These are phyloP conservation scores for Cosmia pyralina DNA, from an alignment of 2,888 invertebrate genomes.

Conservation along the genomic window DNA sequence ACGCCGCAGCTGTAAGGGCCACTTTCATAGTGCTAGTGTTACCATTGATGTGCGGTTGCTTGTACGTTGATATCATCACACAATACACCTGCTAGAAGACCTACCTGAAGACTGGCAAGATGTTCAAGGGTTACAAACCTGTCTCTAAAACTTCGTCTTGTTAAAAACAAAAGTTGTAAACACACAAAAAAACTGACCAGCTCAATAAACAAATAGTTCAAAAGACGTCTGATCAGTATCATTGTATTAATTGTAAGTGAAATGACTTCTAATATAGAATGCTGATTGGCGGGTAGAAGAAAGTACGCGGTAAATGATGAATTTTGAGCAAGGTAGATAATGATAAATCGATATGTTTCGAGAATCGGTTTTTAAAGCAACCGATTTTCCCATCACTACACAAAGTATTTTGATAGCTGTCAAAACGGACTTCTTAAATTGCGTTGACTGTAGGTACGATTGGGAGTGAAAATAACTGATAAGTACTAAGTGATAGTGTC, in stretches of 20 bases:
- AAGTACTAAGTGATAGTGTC: too few relatives aligned
- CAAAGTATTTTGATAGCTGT: too few relatives aligned
- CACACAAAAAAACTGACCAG: not conserved
- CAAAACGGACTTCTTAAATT: too few relatives aligned
- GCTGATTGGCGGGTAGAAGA: conserved; percentile 42
- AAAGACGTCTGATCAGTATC: conserved; percentile 5
- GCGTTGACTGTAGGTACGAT: too few relatives aligned
- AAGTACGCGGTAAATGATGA: conserved; percentile 36
- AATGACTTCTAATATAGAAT: conserved; percentile 39
- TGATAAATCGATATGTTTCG: too few relatives aligned
- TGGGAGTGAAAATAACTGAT: too few relatives aligned
- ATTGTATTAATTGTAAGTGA: conserved; percentile 13
- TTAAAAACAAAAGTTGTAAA: not conserved
- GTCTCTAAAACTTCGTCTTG: not conserved
- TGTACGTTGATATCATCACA: not conserved
- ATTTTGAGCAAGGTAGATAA: too few relatives aligned
- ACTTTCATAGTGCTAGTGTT: not conserved
- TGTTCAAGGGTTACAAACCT: not conserved
- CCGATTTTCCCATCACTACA: too few relatives aligned
- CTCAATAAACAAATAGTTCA: not conserved
- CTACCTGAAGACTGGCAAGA: not conserved
- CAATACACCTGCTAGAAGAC: too few relatives aligned
- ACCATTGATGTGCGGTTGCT: not conserved
- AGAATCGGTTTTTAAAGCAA: too few relatives aligned
- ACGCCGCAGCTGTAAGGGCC: not conserved